Evolutionary conservation across 1,140 invertebrate genomes (phyloP), one percentile per base, ranked within the genome.

Genomic region (Scaptomyza hsui): DNA sequence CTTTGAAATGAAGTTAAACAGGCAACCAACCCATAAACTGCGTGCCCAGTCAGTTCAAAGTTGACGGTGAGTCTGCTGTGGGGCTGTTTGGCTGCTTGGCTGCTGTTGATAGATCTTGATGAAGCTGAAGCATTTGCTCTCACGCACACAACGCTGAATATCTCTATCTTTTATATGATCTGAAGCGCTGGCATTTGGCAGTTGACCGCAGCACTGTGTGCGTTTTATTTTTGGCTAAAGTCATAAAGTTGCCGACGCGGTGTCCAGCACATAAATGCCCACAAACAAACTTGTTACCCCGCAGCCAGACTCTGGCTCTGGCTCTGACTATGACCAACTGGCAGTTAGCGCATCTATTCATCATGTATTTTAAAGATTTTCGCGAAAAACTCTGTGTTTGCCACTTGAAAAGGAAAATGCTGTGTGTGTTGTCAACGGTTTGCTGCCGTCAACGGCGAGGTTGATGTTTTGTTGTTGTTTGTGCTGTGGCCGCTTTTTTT

Each of bases 171-270:
- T 64, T 29, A 42, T 57, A 59, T 69, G 65, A 85, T 85, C 80
- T 76, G 64, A 62, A 62, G 57, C 29, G 35, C 45, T 44, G 52
- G 13, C 48, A 61, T 59, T 70, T 44, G 69, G 37, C 56, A 59
- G 74, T 68, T 88, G 82, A 89, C 83, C 83, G 75, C 82, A 88
- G 74, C 61, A 62, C 51, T 75, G 75, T 62, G 74, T 78, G 76
- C 75, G 75, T 88, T 89, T 88, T 88, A 88, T 88, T 88, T 88
- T 88, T 88, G 82, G 82, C 75, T 67, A 88, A 67, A 82, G 82
- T 81, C 82, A 78, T 88, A 88, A 88, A 88, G 65, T 69, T 69
- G 65, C 52, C 55, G 52, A 47, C 49, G 49, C 13, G 53, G 48
- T 29, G 52, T 19, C 69, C 63, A 44, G 51, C 78, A 71, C 83